Evolutionary conservation across 2,888 invertebrate species (phyloP), one percentile per base, ranked within the genome.

Genomic region (Quadriops clusia): DNA sequence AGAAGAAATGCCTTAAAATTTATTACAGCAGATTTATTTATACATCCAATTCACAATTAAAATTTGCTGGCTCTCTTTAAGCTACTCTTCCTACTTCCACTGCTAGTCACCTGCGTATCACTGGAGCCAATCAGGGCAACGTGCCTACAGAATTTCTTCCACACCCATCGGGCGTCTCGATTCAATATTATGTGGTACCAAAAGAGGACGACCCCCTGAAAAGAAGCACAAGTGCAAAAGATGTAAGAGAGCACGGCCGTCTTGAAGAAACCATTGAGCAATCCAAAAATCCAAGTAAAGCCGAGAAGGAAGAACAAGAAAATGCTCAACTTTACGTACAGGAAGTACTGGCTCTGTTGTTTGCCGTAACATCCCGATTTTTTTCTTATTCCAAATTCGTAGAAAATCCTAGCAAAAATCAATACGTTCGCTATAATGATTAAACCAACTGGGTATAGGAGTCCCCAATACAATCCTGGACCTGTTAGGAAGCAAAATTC

Each of bases 231-330:
- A n/a, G 17, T 16, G 9, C 24, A 33, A 17, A 33, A 33, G 15
- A 33, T 24, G 16, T 29, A 33, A 2, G 33, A 33, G 7, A 33
- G 15, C 3, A 17, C 9, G 1, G 24, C 15, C 2, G 29, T 20
- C 15, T 12, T 10, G n/a, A 33, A 29, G 5, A 33, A 13, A 15
- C 30, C 30, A 3, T 28, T 30, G 12, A 33, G 5, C 15, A 33
- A 20, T 10, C 33, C 33, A 15, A 33, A 33, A 5, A 17, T 17
- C 33, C 33, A 33, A 5, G 29, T 29, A 5, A 33, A 33, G 11
- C 33, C 33, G 21, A 17, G 20, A 8, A 33, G 15, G 11, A 33
- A 33, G 16, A 33, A 29, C 5, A 33, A 9, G 8, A 33, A 24
- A 10, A 33, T 25, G 10, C 29, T 29, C 3, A 33, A 20, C 17